phyloP scores from a whole-genome alignment of 2,113 vertebrate species.

The Dipodomys stephensi region DNA sequence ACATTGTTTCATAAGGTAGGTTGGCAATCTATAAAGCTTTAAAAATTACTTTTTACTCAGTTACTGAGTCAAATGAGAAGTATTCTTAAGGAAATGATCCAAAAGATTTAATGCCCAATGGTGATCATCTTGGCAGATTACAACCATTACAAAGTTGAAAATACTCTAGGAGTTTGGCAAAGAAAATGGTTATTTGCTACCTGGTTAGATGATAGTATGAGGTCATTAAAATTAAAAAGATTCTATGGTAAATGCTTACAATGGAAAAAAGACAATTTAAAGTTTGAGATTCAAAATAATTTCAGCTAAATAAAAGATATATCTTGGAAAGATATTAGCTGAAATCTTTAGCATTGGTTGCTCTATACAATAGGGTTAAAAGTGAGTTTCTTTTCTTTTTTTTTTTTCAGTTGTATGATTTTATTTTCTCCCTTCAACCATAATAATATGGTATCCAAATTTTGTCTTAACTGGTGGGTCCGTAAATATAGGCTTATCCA shows the following conservation, averaged over 20 bases:
- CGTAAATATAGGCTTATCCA: constrained; percentile 97
- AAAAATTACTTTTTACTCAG: constrained; percentile 6
- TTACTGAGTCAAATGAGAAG: constrained; percentile 39
- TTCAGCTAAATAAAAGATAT: not conserved
- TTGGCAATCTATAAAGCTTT: constrained; percentile 11
- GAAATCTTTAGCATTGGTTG: constrained; percentile 6
- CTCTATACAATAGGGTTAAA: constrained; percentile 10
- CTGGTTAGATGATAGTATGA: not conserved
- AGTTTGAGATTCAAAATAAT: constrained; percentile 26
- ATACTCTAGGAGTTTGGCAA: not conserved
- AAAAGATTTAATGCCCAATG: constrained; percentile 15
- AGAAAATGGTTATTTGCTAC: constrained; percentile 7
- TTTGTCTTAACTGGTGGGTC: constrained; percentile 98
- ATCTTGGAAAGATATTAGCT: constrained; percentile 11
- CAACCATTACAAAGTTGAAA: not conserved
- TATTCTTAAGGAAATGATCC: constrained; percentile 46
- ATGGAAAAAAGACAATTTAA: not conserved
- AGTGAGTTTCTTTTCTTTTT: not conserved
- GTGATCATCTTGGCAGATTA: not conserved
- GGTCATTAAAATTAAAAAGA: constrained; percentile 13
- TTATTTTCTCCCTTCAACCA: constrained; percentile 98
- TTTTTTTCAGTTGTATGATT: constrained; percentile 43
- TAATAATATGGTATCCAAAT: constrained; percentile 98
- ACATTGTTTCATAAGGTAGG: constrained; percentile 16
- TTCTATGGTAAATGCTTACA: not conserved